Evolutionary conservation across 2,113 vertebrate genomes (phyloP), one percentile per base, ranked within the genome.

Genomic region (Leucoraja erinaceus): DNA sequence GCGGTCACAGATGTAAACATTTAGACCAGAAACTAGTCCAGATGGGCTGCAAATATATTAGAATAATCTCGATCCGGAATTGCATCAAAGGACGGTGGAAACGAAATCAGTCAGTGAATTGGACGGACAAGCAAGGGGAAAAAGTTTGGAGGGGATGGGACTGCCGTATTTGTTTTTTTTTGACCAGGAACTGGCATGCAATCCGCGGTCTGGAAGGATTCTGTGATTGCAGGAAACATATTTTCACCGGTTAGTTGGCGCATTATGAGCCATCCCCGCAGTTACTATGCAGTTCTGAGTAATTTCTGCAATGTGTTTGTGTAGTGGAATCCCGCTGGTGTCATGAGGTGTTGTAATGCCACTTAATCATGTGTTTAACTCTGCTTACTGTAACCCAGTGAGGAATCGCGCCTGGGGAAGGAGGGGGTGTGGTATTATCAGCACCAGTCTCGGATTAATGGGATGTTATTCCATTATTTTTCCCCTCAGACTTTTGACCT

Each of bases 201-300:
- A 72, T 18, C 70, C 20, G 18, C 70, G 70, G 70, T 14, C 70
- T 4, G 70, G 5, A 18, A 18, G 68, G 68, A 20, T 20, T 72
- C 70, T 20, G 70, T 72, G 70, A 72, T 72, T 20, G 16, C 70
- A 16, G 81, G 79, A 8, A 61, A 61, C 4, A 83, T 25, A 18
- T 77, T 33, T 33, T 33, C 9, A 91, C 79, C 75, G n/a, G 8
- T 61, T 47, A 66, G 93, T 93, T 66, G 93, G 93, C 78, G 63
- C 81, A 90, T 25, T 66, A 93, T 93, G 91, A 94, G 93, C 81
- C 54, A 61, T n/a, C 81, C 25, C 56, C 61, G 28, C 56, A 1
- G 56, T 86, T 86, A 59, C 83, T n/a, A 14, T 63, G 83, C 28
- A 86, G 28, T 12, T 31, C 25, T 84, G 8, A 86, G 56, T 86